phyloP scores from a whole-genome alignment of 2,797 vertebrate genomes.

The Dendrocincla fuliginosa region DNA sequence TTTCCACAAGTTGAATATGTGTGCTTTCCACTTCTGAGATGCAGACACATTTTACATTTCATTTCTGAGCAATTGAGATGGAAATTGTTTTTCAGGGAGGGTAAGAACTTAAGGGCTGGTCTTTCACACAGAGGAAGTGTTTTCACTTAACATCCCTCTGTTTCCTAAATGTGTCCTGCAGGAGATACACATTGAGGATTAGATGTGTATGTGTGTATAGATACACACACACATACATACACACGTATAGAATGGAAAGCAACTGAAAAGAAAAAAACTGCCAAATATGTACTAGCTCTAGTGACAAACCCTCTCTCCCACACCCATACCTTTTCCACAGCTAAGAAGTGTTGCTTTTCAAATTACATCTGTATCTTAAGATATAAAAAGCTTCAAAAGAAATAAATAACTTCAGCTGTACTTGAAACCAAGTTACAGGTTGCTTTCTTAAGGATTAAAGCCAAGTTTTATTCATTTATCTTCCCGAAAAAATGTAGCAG shows the following conservation, averaged over 20 bases:
- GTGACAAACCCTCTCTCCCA: not conserved
- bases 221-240: not conserved
- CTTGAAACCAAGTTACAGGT: not conserved
- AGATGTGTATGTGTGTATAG: no score
- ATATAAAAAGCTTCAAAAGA: not conserved
- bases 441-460: not conserved
- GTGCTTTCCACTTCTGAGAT: not conserved
- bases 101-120: not conserved
- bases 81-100: not conserved
- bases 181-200: not conserved
- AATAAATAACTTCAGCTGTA: not conserved
- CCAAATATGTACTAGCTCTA: not conserved
- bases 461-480: not conserved
- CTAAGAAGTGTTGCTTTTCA: not conserved
- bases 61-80: not conserved
- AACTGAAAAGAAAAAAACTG: not conserved
- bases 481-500: not conserved
- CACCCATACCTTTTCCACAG: fast-evolving
- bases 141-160: not conserved
- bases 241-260: not conserved
- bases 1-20: not conserved
- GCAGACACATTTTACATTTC: not conserved
- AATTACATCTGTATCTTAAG: not conserved
- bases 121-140: not conserved
- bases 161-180: not conserved